Conservation (phyloP, 2,888 invertebrate species). For the Tinea semifulvella region DNA sequence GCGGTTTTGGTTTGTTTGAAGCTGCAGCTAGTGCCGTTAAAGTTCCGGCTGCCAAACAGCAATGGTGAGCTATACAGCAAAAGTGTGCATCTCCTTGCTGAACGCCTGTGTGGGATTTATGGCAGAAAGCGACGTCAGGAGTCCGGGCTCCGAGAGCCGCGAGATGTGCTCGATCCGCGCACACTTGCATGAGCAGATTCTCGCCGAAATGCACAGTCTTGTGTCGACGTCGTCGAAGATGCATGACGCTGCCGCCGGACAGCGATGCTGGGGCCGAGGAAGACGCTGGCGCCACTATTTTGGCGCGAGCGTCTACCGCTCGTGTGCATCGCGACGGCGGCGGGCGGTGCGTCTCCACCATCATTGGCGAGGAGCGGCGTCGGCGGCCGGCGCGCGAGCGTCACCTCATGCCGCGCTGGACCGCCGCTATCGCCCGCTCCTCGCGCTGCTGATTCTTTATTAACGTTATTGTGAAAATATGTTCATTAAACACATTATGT, state of each 20-base stretch:
- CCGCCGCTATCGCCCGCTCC: slow-evolving; percentile 23
- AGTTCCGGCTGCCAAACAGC: slow-evolving; percentile 54
- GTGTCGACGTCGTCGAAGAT: slow-evolving; percentile 75
- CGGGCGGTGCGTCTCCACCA: slow-evolving; percentile 61
- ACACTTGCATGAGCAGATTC: slow-evolving; percentile 77
- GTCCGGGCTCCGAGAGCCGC: slow-evolving; percentile 57
- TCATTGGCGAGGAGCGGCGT: slow-evolving; percentile 62
- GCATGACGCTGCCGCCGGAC: slow-evolving; percentile 61
- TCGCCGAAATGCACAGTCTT: slow-evolving; percentile 84
- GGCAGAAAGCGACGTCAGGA: slow-evolving; percentile 59
- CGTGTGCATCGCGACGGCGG: slow-evolving; percentile 44
- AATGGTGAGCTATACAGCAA: slow-evolving; percentile 61
- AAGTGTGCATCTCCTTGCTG: slow-evolving; percentile 51
- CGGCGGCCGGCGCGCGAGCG: slow-evolving; percentile 57
- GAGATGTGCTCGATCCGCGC: slow-evolving; percentile 71
- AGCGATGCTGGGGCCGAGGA: slow-evolving; percentile 67
- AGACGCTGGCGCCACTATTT: slow-evolving; percentile 55
- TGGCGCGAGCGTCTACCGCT: slow-evolving; percentile 44
- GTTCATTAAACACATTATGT: neutral
- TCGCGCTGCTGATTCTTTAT: slow-evolving; percentile 2
- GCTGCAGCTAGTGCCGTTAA: slow-evolving; percentile 42
- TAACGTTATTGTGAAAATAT: slow-evolving; percentile 23
- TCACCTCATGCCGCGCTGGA: slow-evolving; percentile 53
- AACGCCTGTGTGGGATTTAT: slow-evolving; percentile 52
- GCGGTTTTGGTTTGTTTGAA: slow-evolving; percentile 43